A percentile compares a stretch with the other conserved stretches of the same genome.
phyloP scores from a whole-genome alignment of 1,140 invertebrate genomes.

The Glossosoma conforme region DNA sequence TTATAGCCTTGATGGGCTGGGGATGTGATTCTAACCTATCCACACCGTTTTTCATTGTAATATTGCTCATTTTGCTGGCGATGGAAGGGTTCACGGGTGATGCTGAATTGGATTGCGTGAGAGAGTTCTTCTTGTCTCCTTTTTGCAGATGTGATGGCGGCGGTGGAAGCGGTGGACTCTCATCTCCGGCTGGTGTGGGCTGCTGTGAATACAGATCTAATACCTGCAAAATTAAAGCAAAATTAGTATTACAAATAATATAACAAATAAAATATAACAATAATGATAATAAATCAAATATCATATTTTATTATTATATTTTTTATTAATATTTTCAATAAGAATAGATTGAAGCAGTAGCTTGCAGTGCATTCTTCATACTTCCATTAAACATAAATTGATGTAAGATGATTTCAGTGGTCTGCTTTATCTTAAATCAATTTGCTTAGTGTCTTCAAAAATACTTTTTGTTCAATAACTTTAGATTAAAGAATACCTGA shows the following conservation, averaged over 20 bases:
- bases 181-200: slow-evolving; percentile 51
- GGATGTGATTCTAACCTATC: slow-evolving; percentile 36
- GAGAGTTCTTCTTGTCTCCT: slow-evolving; percentile 47
- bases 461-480: too few relatives aligned
- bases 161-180: slow-evolving; percentile 55
- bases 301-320: too few relatives aligned
- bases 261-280: too few relatives aligned
- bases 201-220: slow-evolving; percentile 80
- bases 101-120: slow-evolving; percentile 48
- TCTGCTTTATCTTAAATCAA: too few relatives aligned
- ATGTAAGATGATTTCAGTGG: too few relatives aligned
- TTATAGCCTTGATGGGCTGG: slow-evolving; percentile 35
- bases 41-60: slow-evolving; percentile 42
- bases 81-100: slow-evolving; percentile 40
- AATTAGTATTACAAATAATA: neutral
- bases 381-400: too few relatives aligned
- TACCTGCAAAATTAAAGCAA: slow-evolving; percentile 49
- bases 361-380: too few relatives aligned
- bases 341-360: too few relatives aligned
- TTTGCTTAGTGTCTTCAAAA: too few relatives aligned
- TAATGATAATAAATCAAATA: too few relatives aligned
- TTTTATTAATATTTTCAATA: too few relatives aligned
- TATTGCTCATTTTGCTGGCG: slow-evolving; percentile 33
- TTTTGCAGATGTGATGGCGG: slow-evolving; percentile 37
- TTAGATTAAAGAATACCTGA: too few relatives aligned